Percentiles rank a stretch among this genome's conserved stretches.
These are phyloP conservation scores for Dasyprocta punctata DNA, from an alignment of 2,113 vertebrate species.

Conservation along the genomic window DNA sequence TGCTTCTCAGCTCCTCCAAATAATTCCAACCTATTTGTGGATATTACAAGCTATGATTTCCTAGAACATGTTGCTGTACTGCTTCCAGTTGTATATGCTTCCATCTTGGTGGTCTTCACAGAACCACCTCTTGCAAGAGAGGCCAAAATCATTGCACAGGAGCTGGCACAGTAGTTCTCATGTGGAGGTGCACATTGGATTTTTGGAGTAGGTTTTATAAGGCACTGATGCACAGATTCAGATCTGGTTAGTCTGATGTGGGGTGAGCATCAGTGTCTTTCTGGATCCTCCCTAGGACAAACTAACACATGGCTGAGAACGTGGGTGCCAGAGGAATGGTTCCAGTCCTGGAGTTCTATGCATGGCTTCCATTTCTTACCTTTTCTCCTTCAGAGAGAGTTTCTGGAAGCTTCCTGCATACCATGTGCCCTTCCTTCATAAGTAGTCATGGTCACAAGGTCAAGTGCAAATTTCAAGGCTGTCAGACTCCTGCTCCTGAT, in stretches of 20 bases:
- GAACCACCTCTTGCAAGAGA: neutral
- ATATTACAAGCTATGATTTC: neutral
- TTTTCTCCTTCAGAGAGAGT: neutral
- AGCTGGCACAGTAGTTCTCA: fast-evolving
- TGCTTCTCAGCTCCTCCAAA: neutral
- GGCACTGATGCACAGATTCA: too few species aligned
- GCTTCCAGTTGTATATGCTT: too few species aligned
- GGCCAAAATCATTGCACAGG: neutral
- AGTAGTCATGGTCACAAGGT: neutral
- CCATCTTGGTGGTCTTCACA: neutral
- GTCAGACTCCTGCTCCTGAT: neutral
- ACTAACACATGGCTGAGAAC: too few species aligned
- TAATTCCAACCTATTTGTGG: neutral
- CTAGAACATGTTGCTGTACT: neutral
- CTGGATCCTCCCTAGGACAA: neutral
- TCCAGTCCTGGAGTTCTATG: too few species aligned
- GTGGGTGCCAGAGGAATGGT: neutral
- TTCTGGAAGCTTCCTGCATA: neutral
- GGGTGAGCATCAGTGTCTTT: too few species aligned
- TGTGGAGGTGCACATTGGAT: fast-evolving
- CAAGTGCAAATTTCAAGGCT: neutral
- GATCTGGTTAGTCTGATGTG: neutral
- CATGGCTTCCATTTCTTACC: neutral
- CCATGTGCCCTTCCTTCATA: neutral
- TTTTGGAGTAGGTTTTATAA: neutral